Conservation (phyloP, 2,888 invertebrate species). For the Halictus ligatus region DNA sequence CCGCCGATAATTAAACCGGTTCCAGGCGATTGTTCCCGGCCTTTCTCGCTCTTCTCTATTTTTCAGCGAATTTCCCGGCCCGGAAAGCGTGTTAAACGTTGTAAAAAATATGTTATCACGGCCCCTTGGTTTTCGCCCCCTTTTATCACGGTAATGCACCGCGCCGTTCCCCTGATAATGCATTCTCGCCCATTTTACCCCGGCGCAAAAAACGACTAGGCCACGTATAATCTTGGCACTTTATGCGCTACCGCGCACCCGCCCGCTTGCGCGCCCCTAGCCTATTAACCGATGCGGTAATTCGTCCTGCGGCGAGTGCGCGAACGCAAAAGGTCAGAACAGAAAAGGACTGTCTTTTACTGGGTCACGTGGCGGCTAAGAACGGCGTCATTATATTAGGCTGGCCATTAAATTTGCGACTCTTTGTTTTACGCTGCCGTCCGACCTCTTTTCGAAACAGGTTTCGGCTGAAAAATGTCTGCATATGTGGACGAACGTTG, state of each 20-base stretch:
- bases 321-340: constrained; percentile 21
- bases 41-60: constrained; percentile 16
- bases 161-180: constrained; percentile 48
- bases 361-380: constrained; percentile 31
- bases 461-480: not conserved
- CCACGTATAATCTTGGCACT: constrained; percentile 61
- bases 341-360: not conserved
- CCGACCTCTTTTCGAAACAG: not conserved
- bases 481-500: constrained; percentile 25
- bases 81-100: constrained; percentile 48
- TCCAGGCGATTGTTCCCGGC: constrained; percentile 32
- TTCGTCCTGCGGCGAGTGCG: constrained; percentile 32
- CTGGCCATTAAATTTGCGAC: not conserved
- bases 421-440: not conserved
- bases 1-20: constrained; percentile 33
- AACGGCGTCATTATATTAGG: constrained; percentile 34
- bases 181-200: constrained; percentile 61
- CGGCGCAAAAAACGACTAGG: constrained; percentile 31
- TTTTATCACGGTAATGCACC: constrained; percentile 64
- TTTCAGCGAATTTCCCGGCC: constrained; percentile 26
- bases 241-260: constrained; percentile 43
- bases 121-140: constrained; percentile 44
- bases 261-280: constrained; percentile 16
- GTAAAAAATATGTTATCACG: constrained; percentile 62
- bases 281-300: constrained; percentile 59